phyloP scores from a whole-genome alignment of 2,113 vertebrate genomes.

The Eonycteris spelaea region DNA sequence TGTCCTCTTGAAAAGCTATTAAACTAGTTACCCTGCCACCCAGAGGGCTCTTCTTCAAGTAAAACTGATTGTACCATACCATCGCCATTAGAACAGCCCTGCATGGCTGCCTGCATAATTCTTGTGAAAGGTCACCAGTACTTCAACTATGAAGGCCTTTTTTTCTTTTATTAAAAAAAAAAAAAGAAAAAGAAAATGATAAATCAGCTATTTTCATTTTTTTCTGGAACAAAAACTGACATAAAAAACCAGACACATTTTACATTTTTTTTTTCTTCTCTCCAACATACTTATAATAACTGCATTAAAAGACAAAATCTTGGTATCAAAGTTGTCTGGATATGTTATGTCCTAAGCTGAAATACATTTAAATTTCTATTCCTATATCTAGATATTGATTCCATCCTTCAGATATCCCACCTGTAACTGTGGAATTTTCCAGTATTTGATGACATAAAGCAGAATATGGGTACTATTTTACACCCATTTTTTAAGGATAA shows the following conservation, averaged over 20 bases:
- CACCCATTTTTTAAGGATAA: slow-evolving; percentile 43
- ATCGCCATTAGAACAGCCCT: background rate
- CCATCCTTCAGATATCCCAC: slow-evolving; percentile 36
- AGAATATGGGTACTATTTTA: slow-evolving; percentile 62
- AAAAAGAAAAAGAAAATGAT: background rate
- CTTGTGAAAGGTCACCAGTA: slow-evolving; percentile 67
- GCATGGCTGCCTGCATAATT: slow-evolving; percentile 29
- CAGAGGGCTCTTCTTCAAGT: slow-evolving; percentile 42
- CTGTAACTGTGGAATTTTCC: slow-evolving; percentile 66
- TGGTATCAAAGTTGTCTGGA: background rate
- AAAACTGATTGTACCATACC: slow-evolving; percentile 42
- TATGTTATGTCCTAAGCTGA: slow-evolving; percentile 8
- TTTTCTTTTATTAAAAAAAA: slow-evolving; percentile 4
- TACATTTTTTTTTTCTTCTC: background rate
- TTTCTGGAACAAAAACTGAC: slow-evolving; percentile 41
- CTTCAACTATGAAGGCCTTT: slow-evolving; percentile 62
- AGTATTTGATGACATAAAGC: slow-evolving; percentile 63
- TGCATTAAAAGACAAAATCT: slow-evolving; percentile 1
- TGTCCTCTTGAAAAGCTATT: slow-evolving; percentile 63
- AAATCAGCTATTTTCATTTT: slow-evolving; percentile 57
- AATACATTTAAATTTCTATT: slow-evolving; percentile 67
- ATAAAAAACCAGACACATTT: background rate
- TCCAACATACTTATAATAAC: slow-evolving; percentile 41
- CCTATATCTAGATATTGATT: slow-evolving; percentile 38
- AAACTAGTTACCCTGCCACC: slow-evolving; percentile 52